These are phyloP conservation scores for Coregonus suidteri DNA, from an alignment of 2,797 vertebrate genomes.

Conservation along the genomic window DNA sequence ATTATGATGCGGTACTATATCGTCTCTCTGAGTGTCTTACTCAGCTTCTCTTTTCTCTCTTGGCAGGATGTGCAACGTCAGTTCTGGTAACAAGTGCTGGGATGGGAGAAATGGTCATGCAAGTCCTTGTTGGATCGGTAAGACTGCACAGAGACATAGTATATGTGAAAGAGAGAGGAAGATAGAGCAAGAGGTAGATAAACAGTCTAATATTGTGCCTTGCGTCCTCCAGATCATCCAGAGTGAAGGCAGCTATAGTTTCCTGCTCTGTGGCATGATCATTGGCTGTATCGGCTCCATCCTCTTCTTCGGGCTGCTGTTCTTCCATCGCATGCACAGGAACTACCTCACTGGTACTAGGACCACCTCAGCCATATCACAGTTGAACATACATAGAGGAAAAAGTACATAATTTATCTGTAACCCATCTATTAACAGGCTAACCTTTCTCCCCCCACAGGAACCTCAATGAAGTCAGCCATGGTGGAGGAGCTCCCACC, in stretches of 20 bases:
- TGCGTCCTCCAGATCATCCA: slow-evolving; percentile 82
- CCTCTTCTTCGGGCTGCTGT: slow-evolving; percentile 84
- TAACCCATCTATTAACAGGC: background rate
- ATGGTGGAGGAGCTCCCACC: slow-evolving; percentile 62
- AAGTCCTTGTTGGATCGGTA: slow-evolving; percentile 93
- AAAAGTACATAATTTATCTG: slow-evolving; percentile 11
- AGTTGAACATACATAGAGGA: too few species aligned
- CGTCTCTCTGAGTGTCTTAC: background rate
- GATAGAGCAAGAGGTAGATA: background rate
- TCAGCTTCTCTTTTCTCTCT: slow-evolving; percentile 23
- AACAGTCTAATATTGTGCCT: background rate
- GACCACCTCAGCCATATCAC: background rate
- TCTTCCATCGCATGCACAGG: slow-evolving; percentile 89
- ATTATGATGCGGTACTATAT: background rate
- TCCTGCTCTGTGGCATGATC: slow-evolving; percentile 91
- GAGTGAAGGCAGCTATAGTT: slow-evolving; percentile 88
- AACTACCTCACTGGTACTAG: slow-evolving; percentile 83
- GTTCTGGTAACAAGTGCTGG: slow-evolving; percentile 92
- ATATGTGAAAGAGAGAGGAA: too few species aligned
- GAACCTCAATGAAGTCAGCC: slow-evolving; percentile 66
- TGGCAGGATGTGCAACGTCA: slow-evolving; percentile 90
- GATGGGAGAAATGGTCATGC: slow-evolving; percentile 93
- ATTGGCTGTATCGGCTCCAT: slow-evolving; percentile 86
- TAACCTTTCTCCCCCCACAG: slow-evolving; percentile 44
- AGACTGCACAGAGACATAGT: slow-evolving; percentile 49